Percentiles rank a stretch among this genome's conserved stretches.
Conservation (phyloP, 2,113 vertebrate genomes). For the Pungitius pungitius region DNA sequence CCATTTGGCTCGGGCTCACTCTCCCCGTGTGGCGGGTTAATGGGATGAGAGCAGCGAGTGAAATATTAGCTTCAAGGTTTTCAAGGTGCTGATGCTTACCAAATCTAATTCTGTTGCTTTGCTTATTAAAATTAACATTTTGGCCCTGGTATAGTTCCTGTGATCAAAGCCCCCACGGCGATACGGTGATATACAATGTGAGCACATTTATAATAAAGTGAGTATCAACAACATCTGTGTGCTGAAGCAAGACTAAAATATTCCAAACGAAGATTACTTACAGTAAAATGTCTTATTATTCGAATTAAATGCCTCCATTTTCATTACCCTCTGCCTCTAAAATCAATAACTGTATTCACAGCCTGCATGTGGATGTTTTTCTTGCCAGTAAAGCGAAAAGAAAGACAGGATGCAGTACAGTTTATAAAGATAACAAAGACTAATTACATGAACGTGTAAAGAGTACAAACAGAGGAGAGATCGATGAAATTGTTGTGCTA, state of each 20-base stretch:
- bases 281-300: not conserved
- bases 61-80: conserved; percentile 53
- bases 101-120: conserved; percentile 60
- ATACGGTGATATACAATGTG: not conserved
- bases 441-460: not conserved
- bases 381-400: not conserved
- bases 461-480: not conserved
- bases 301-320: not conserved
- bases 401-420: not conserved
- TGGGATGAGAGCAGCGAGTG: conserved; percentile 73
- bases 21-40: conserved; percentile 74
- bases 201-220: not conserved
- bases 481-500: not conserved
- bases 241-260: not conserved
- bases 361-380: not conserved
- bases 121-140: conserved; percentile 22
- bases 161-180: conserved; percentile 2
- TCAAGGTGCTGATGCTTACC: conserved; percentile 65
- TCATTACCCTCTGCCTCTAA: not conserved
- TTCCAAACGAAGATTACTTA: not conserved
- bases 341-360: not conserved
- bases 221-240: not conserved
- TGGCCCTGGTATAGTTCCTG: not conserved
- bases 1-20: conserved; percentile 77
- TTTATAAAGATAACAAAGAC: not conserved